Conservation (phyloP, 2,113 vertebrate species). For the Scolopax mira region DNA sequence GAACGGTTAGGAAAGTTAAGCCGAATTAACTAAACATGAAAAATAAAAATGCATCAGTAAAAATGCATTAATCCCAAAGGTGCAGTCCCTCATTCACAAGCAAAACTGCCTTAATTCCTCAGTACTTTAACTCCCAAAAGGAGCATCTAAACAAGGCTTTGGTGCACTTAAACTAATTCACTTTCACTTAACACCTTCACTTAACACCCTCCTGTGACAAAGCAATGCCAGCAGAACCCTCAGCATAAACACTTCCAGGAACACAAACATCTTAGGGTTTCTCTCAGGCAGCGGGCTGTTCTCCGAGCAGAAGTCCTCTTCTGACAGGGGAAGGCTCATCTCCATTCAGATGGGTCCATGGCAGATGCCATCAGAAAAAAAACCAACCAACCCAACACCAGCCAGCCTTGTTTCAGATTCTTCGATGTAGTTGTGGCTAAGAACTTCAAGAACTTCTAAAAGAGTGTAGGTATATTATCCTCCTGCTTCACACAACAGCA, state of each 20-base stretch:
- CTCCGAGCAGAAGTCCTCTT: neutral
- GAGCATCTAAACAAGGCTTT: constrained; percentile 22
- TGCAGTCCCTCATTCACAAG: constrained; percentile 27
- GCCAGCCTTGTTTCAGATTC: neutral
- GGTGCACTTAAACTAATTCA: constrained; percentile 31
- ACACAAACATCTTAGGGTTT: constrained; percentile 13
- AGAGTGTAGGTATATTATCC: neutral
- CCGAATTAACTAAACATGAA: neutral
- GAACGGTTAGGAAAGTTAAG: constrained; percentile 27
- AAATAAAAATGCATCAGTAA: constrained; percentile 32
- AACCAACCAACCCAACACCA: neutral
- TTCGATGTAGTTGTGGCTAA: neutral
- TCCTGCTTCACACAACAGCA: neutral
- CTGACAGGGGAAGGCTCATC: neutral
- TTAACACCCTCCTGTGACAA: constrained; percentile 15
- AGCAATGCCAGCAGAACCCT: neutral
- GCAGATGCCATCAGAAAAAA: neutral
- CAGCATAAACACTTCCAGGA: neutral
- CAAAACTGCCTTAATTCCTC: constrained; percentile 40
- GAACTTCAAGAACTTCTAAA: neutral
- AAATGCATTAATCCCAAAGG: constrained; percentile 30
- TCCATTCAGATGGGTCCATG: neutral
- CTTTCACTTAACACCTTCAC: constrained; percentile 29
- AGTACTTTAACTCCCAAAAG: constrained; percentile 24
- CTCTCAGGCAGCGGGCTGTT: neutral